phyloP scores from a whole-genome alignment of 2,113 vertebrate genomes.

The Syngnathus floridae region DNA sequence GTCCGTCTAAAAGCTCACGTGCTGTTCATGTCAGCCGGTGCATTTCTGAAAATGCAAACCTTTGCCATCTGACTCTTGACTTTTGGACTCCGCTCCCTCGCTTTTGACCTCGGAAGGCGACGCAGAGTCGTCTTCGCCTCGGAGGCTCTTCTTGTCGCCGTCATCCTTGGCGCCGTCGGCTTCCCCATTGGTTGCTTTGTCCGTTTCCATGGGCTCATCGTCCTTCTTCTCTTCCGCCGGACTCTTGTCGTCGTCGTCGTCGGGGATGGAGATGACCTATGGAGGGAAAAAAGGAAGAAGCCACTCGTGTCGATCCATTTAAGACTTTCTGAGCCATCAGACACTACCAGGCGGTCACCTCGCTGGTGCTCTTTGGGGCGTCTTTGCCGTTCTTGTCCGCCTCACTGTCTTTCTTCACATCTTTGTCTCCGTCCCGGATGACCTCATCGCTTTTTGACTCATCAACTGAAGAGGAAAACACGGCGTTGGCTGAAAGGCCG shows the following conservation, averaged over 20 bases:
- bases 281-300: not conserved
- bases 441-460: constrained; percentile 63
- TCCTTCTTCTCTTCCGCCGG: constrained; percentile 49
- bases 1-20: too few relatives aligned
- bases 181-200: constrained; percentile 71
- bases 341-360: constrained; percentile 40
- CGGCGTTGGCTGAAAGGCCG: not conserved
- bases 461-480: constrained; percentile 42
- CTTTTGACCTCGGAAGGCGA: constrained; percentile 42
- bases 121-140: constrained; percentile 45
- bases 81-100: constrained; percentile 69
- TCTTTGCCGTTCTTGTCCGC: constrained; percentile 65
- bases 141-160: constrained; percentile 41
- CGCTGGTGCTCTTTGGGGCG: constrained; percentile 33
- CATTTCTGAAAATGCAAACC: constrained; percentile 26
- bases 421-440: constrained; percentile 58
- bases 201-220: constrained; percentile 65
- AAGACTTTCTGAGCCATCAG: not conserved
- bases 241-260: constrained; percentile 66
- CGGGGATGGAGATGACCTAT: constrained; percentile 71
- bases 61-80: constrained; percentile 80
- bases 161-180: constrained; percentile 57
- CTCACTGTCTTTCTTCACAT: constrained; percentile 65
- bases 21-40: too few relatives aligned
- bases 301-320: not conserved